phyloP scores from a whole-genome alignment of 2,888 invertebrate species.

The Sinopyrophorus schimmeli region DNA sequence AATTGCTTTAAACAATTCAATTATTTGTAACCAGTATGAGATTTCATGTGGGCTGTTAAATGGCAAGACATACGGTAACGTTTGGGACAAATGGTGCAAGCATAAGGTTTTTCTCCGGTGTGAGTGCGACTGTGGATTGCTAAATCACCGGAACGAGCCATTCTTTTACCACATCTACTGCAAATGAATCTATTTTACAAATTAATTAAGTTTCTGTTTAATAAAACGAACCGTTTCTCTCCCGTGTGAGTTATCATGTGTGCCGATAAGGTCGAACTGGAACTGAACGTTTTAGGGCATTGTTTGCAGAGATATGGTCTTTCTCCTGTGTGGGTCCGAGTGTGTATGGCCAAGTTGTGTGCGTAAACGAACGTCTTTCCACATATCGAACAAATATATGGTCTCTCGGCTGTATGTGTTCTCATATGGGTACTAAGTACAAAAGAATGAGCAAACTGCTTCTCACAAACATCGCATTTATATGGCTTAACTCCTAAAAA shows the following conservation, averaged over 20 bases:
- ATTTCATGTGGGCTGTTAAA: conserved; percentile 46
- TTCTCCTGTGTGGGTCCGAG: conserved; percentile 47
- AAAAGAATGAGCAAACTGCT: conserved; percentile 44
- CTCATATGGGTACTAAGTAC: conserved; percentile 45
- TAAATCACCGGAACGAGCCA: conserved; percentile 47
- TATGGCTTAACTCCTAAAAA: conserved; percentile 44
- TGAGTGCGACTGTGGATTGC: conserved; percentile 46
- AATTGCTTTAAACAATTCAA: no score
- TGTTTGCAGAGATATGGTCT: conserved; percentile 43
- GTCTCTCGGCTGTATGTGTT: conserved; percentile 45
- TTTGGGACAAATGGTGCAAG: conserved; percentile 45
- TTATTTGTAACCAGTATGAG: conserved; percentile 42
- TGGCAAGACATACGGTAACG: conserved; percentile 48
- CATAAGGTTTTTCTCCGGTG: conserved; percentile 46
- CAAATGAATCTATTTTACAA: conserved; percentile 42
- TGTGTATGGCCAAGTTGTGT: conserved; percentile 47
- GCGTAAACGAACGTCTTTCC: conserved; percentile 47
- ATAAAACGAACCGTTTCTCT: conserved; percentile 35
- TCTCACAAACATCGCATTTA: conserved; percentile 42
- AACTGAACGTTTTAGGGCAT: conserved; percentile 43
- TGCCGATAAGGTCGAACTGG: conserved; percentile 40
- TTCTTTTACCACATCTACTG: conserved; percentile 44
- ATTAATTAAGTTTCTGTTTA: neutral
- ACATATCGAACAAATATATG: conserved; percentile 46
- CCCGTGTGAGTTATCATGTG: conserved; percentile 42